These are phyloP conservation scores for Leuctra nigra DNA, from an alignment of 2,888 invertebrate genomes.

Conservation along the genomic window DNA sequence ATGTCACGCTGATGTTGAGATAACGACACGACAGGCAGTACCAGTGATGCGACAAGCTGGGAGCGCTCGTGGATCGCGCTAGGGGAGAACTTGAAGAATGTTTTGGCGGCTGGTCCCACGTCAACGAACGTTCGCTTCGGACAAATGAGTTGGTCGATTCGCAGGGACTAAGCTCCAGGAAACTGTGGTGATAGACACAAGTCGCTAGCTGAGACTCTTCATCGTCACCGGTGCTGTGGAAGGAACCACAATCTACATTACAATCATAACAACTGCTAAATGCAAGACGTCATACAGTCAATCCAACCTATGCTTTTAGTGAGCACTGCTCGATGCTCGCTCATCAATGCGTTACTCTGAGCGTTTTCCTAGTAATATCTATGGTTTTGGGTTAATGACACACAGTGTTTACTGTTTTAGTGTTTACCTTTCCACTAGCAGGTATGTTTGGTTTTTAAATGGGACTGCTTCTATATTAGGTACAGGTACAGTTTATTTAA, in stretches of 20 bases:
- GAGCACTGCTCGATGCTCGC: too few relatives aligned
- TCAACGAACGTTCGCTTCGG: constrained; percentile 20
- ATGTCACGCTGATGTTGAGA: constrained; percentile 35
- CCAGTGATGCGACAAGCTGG: constrained; percentile 36
- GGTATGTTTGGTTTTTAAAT: too few relatives aligned
- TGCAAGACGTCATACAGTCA: too few relatives aligned
- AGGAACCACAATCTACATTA: neutral
- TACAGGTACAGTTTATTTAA: too few relatives aligned
- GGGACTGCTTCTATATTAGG: too few relatives aligned
- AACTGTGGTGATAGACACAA: constrained; percentile 20
- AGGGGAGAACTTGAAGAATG: neutral
- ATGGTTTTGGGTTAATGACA: too few relatives aligned
- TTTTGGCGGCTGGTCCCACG: constrained; percentile 20
- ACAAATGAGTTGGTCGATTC: constrained; percentile 1
- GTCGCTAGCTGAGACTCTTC: constrained; percentile 6
- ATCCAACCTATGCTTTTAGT: too few relatives aligned
- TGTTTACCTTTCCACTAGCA: too few relatives aligned
- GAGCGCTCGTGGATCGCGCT: constrained; percentile 30
- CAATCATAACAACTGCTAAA: constrained; percentile 5
- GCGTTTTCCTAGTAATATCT: too few relatives aligned
- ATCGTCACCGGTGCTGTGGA: neutral
- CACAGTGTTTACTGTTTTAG: too few relatives aligned
- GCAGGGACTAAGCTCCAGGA: constrained; percentile 22
- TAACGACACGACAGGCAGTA: constrained; percentile 37
- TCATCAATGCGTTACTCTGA: too few relatives aligned